Conservation (phyloP, 2,797 vertebrate species). For the Helostoma temminkii region DNA sequence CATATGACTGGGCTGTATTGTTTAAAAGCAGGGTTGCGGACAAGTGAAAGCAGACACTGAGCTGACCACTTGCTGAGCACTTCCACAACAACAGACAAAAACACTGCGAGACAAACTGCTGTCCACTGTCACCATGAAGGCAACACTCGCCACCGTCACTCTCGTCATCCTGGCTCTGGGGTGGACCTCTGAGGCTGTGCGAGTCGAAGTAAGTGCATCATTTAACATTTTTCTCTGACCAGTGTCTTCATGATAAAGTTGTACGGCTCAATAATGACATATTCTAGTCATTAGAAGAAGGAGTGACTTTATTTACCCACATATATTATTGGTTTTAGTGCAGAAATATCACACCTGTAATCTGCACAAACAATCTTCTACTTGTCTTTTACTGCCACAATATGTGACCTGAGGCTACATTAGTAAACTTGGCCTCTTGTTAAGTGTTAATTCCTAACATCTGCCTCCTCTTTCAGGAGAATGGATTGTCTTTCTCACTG, state of each 20-base stretch:
- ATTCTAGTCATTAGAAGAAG: background rate
- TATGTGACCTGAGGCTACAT: background rate
- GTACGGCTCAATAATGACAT: background rate
- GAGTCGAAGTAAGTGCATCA: conserved; percentile 79
- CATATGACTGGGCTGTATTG: conserved; percentile 43
- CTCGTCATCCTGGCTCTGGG: conserved; percentile 73
- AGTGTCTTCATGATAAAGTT: conserved; percentile 8
- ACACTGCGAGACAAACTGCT: conserved; percentile 13
- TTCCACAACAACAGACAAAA: conserved; percentile 33
- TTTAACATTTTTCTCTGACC: background rate
- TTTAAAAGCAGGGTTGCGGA: conserved; percentile 75
- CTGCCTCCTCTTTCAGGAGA: conserved; percentile 73
- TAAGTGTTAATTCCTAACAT: background rate
- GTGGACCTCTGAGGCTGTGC: conserved; percentile 76
- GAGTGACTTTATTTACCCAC: background rate
- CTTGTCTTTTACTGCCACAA: background rate
- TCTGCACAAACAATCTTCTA: background rate
- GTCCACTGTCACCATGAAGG: conserved; percentile 77
- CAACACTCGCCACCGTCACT: conserved; percentile 51
- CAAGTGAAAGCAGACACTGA: conserved; percentile 53
- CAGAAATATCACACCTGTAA: background rate
- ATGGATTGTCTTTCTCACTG: conserved; percentile 79
- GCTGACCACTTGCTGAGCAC: conserved; percentile 49
- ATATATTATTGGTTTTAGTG: background rate
- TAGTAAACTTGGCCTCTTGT: background rate